These are phyloP conservation scores for Boloria euphrosyne DNA, from an alignment of 2,888 invertebrate genomes.

Conservation along the genomic window DNA sequence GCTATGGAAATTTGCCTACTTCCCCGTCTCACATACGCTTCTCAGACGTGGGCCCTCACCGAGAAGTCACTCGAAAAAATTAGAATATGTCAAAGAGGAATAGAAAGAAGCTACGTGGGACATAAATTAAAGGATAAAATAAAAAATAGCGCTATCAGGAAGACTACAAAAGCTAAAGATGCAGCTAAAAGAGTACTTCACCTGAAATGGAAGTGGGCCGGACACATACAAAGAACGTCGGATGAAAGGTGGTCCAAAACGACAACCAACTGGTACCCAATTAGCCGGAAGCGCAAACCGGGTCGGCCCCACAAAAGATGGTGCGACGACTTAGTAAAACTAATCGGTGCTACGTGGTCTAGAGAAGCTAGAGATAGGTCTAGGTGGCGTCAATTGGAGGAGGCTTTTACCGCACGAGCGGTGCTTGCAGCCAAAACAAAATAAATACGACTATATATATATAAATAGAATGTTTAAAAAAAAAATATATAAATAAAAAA, in stretches of 20 bases:
- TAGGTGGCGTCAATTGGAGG: background rate
- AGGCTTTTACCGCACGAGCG: constrained; percentile 3
- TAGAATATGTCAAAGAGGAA: background rate
- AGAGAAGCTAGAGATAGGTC: too few species aligned
- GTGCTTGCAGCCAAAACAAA: background rate
- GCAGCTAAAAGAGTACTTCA: background rate
- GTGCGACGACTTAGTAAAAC: too few species aligned
- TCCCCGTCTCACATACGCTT: background rate
- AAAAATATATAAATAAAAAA: too few species aligned
- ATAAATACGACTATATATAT: too few species aligned
- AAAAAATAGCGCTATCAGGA: background rate
- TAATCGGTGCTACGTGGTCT: too few species aligned
- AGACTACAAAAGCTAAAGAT: background rate
- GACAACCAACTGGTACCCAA: too few species aligned
- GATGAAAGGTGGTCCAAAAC: too few species aligned
- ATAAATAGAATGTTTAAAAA: too few species aligned
- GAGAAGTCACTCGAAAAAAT: background rate
- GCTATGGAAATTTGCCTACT: background rate
- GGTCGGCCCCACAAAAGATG: too few species aligned
- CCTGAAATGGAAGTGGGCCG: background rate
- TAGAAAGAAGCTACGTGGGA: constrained; percentile 1
- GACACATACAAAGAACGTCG: background rate
- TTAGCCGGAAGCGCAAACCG: too few species aligned
- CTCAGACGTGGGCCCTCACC: background rate
- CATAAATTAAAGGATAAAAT: background rate